phyloP scores from a whole-genome alignment of 2,113 vertebrate species.

The Nansenia antarctica region DNA sequence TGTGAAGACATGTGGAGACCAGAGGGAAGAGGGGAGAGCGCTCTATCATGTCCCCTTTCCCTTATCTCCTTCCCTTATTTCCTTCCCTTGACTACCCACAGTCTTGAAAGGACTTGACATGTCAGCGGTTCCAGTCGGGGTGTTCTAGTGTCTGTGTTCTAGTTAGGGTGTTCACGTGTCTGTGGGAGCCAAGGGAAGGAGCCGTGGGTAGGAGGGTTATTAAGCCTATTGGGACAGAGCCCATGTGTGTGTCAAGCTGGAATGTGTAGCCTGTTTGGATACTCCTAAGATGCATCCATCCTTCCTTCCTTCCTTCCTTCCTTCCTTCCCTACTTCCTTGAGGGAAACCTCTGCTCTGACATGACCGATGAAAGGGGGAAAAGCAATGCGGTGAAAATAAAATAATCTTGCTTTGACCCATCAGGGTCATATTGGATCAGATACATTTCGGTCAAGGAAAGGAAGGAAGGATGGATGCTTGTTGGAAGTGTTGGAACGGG shows the following conservation, averaged over 20 bases:
- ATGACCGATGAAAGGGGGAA: no score
- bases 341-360: no score
- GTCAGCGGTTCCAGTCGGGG: background rate
- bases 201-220: background rate
- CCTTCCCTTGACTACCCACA: background rate
- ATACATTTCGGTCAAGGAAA: no score
- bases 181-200: background rate
- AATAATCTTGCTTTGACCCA: no score
- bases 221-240: constrained; percentile 5
- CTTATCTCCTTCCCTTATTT: background rate
- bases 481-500: background rate
- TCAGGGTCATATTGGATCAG: no score
- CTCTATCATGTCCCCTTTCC: constrained; percentile 19
- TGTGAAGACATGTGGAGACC: constrained; percentile 51
- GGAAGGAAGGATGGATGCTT: background rate
- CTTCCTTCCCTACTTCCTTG: no score
- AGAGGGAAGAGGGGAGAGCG: constrained; percentile 2
- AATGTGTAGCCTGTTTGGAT: no score
- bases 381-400: no score
- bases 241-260: background rate
- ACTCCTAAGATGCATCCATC: no score
- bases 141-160: background rate
- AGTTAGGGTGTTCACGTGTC: background rate
- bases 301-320: no score
- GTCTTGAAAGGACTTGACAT: background rate